Base-by-base conservation (phyloP, 2,113 vertebrate species). In the Aptenodytes forsteri region DNA sequence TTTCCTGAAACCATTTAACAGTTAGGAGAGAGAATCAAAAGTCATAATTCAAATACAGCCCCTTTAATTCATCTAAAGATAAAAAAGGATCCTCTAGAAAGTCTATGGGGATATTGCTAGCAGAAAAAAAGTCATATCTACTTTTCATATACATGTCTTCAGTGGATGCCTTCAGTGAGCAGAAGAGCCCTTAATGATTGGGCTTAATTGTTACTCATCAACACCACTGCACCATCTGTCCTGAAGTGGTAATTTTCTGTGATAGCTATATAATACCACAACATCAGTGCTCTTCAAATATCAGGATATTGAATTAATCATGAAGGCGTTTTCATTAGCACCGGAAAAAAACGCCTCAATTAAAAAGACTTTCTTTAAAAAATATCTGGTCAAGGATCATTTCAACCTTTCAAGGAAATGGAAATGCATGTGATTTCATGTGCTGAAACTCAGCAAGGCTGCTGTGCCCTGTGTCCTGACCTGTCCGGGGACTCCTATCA, bases 121-220 rank as follows among this genome's bases (percentile, higher is more conserved):
- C n/a, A 87, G 78, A 91, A 97, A 79, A 77, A 84, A 78, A 93
- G 83, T 89, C 76, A 72, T 87, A 97, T 91, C 79, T 95, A 55
- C 83, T 94, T 97, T 97, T 94, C 77, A 88, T 97, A 95, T 88
- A 92, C 80, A 89, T 94, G 77, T 93, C 96, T 97, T 97, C 70
- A 90, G 92, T 93, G 83, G 50, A 81, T 22, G 1, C 66, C 54
- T 96, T 94, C 26, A 90, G 46, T 83, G 88, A 97, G 94, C 93
- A 96, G 84, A 92, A 95, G 86, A 97, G 86, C 83, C 84, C 62
- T 93, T 97, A 97, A 96, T 70, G 90, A 94, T 87, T 98, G 11
- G 78, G 82, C 86, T 94, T 98, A 98, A 93, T 96, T 95, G 90
- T 97, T 96, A 96, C 86, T 98, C 92, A 95, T 92, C 38, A 96